Percentiles rank a stretch among this genome's conserved stretches.
Conservation (phyloP, 2,888 invertebrate genomes). For the Lasioglossum leucozonium region DNA sequence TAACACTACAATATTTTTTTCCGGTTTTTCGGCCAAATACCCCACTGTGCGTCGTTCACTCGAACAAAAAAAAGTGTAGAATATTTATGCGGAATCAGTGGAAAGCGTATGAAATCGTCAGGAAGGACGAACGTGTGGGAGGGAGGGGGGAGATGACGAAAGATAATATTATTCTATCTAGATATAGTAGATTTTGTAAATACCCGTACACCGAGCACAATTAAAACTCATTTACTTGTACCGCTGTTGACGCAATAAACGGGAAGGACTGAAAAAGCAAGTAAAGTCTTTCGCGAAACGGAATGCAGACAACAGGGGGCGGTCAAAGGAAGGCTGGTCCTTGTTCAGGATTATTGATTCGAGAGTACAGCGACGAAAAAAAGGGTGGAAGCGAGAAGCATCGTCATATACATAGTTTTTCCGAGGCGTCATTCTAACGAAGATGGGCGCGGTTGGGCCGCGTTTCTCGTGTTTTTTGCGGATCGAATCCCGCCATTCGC, state of each 20-base stretch:
- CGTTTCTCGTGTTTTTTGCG: slow-evolving; percentile 56
- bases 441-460: slow-evolving; percentile 58
- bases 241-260: not conserved
- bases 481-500: slow-evolving; percentile 52
- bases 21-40: no score
- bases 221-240: not conserved
- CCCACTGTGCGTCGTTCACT: no score
- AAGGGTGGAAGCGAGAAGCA: slow-evolving; percentile 20
- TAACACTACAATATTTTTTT: no score
- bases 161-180: not conserved
- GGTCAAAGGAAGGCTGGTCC: slow-evolving; percentile 49
- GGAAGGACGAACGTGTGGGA: not conserved
- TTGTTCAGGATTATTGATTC: slow-evolving; percentile 60
- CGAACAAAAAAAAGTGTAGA: no score
- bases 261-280: not conserved
- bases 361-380: slow-evolving; percentile 42
- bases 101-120: not conserved
- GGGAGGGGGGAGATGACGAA: no score
- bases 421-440: slow-evolving; percentile 46
- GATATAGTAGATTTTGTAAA: not conserved
- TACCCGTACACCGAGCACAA: not conserved
- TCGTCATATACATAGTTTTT: slow-evolving; percentile 51
- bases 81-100: no score
- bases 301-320: slow-evolving; percentile 50
- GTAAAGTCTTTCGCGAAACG: slow-evolving; percentile 20